Evolutionary conservation across 1,140 invertebrate species (phyloP).

Genomic region (Drosophila auraria): DNA sequence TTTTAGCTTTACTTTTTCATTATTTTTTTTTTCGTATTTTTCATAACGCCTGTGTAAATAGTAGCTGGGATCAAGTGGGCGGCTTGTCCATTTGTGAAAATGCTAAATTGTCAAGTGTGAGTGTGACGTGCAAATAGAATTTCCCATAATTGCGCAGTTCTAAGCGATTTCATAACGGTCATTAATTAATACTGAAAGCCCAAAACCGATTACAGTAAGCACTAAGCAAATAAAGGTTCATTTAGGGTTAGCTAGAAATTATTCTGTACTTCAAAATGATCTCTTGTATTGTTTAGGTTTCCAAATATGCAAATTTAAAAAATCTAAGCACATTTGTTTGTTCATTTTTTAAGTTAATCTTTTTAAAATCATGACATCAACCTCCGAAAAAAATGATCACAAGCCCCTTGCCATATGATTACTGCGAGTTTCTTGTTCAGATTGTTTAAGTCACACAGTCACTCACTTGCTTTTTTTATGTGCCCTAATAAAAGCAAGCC

Average conservation of each 20-base stretch:
- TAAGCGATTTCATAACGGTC: constrained; percentile 43
- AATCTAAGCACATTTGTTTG: not conserved
- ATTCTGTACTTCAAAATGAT: too few species aligned
- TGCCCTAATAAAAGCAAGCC: constrained; percentile 10
- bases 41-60: constrained; percentile 45
- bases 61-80: constrained; percentile 31
- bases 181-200: constrained; percentile 29
- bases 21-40: not conserved
- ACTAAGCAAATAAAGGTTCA: not conserved
- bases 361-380: constrained; percentile 28
- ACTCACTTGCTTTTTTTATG: constrained; percentile 10
- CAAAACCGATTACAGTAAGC: constrained; percentile 14
- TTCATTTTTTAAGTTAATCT: constrained; percentile 1
- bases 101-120: constrained; percentile 20
- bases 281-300: not conserved
- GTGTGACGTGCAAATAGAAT: constrained; percentile 30
- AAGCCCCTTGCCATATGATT: not conserved
- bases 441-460: not conserved
- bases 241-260: not conserved
- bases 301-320: constrained; percentile 3
- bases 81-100: constrained; percentile 41
- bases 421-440: constrained; percentile 3
- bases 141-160: constrained; percentile 55
- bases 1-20: constrained; percentile 7
- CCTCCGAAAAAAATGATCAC: constrained; percentile 11